Evolutionary conservation across 92 coral and sea anemone genomes (phyloP), one percentile per base, ranked within the genome.

Genomic region (Epizoanthus ramosus): DNA sequence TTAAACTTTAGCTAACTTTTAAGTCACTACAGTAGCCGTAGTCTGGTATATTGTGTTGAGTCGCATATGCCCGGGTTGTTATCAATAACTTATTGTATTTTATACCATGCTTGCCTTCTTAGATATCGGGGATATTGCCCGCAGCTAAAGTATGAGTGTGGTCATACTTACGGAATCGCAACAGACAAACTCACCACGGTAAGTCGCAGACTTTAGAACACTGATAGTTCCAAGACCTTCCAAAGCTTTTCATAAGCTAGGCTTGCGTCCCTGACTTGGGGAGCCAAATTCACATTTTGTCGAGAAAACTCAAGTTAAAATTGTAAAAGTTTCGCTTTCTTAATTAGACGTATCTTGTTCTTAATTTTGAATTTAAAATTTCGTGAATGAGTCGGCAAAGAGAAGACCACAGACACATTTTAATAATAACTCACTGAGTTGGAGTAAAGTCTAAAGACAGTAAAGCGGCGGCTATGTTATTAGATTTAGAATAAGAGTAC

Each of bases 101-200:
- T 33, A 22, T 65, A 14, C 31, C 12, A 8, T 47, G 35, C 18
- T 16, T 85, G 82, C 25, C 33, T 64, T 76, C 15, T 47, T 83
- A 96, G 99, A 54, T 97, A 97, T 80, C 93, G 97, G 8, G 99
- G 99, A 8, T 97, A 90, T 68, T 97, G 99, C 33, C 99, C 99
- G 5, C 96, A 94, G 70, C 60, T 97, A 61, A 94, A 91, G 45
- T 94, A 92, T 73, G 95, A 94, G 73, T 97, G 97, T 73, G 98
- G 99, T 8, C 99, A 94, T 58, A 97, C 99, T 2, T 94, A 97
- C 65, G 99, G 99, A 16, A 94, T 94, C 52, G 98, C 95, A 2
- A 97, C 99, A 56, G 99, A 97, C 60, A 96, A 93, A 54, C 89
- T 96, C 39, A 93, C 99, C 0, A 82, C 91, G 87, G 99, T 96